A percentile compares a stretch with the other conserved stretches of the same genome.
Conservation (phyloP, 2,888 invertebrate genomes). For the Plagodis dolabraria region DNA sequence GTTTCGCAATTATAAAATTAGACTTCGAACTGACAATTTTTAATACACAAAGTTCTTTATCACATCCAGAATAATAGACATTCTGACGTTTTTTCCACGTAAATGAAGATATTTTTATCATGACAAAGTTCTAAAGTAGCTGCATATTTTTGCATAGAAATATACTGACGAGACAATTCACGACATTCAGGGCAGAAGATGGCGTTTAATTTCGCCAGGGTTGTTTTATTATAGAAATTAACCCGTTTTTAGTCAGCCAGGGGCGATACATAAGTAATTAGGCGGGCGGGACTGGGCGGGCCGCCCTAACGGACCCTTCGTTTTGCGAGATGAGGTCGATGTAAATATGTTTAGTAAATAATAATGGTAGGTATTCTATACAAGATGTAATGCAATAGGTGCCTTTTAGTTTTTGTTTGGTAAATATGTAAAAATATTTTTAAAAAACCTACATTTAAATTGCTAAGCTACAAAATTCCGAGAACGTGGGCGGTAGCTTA, state of each 20-base stretch:
- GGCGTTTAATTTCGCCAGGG: constrained; percentile 59
- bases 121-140: constrained; percentile 3
- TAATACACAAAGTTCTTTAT: constrained; percentile 17
- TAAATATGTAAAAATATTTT: too few relatives aligned
- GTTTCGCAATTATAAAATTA: constrained; percentile 61
- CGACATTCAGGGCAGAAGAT: constrained; percentile 47
- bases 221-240: constrained; percentile 75
- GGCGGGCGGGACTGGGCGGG: constrained; percentile 48
- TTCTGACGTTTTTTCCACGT: not conserved
- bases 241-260: constrained; percentile 68
- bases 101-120: not conserved
- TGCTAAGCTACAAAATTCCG: too few relatives aligned
- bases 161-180: constrained; percentile 16
- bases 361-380: constrained; percentile 4
- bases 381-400: not conserved
- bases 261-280: constrained; percentile 69
- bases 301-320: constrained; percentile 40
- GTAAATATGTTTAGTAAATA: constrained; percentile 35
- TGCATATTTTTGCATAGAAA: constrained; percentile 8
- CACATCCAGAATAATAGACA: constrained; percentile 2
- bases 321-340: constrained; percentile 28
- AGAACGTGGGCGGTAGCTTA: too few relatives aligned
- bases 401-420: not conserved
- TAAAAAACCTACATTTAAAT: too few relatives aligned
- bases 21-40: constrained; percentile 40